A percentile compares a stretch with the other conserved stretches of the same genome.
These are phyloP conservation scores for Acanthoscelides obtectus DNA, from an alignment of 2,888 invertebrate genomes.

Conservation along the genomic window DNA sequence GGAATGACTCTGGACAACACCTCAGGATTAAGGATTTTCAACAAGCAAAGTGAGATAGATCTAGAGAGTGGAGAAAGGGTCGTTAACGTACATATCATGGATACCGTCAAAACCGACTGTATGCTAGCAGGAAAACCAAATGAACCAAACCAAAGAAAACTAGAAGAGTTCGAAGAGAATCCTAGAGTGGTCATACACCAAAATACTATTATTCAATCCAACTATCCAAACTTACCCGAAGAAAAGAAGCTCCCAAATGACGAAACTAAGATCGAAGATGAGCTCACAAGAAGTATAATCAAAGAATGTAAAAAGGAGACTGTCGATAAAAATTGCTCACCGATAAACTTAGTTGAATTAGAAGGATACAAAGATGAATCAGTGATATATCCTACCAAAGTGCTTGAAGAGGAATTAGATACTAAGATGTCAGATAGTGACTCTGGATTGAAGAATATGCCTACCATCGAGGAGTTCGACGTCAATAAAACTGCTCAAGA, in stretches of 20 bases:
- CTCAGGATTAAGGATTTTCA: conserved; percentile 31
- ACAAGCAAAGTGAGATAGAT: conserved; percentile 23
- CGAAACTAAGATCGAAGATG: conserved; percentile 13
- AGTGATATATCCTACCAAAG: conserved; percentile 12
- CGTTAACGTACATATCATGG: conserved; percentile 36
- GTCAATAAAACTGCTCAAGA: conserved; percentile 5
- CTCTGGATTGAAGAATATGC: conserved; percentile 20
- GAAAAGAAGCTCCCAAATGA: background rate
- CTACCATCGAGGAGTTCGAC: conserved; percentile 19
- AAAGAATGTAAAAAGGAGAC: conserved; percentile 25
- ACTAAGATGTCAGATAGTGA: conserved; percentile 8
- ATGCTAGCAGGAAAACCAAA: conserved; percentile 26
- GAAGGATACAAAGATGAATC: conserved; percentile 16
- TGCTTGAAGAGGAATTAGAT: conserved; percentile 12
- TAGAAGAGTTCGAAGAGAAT: conserved; percentile 11
- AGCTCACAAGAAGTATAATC: conserved; percentile 17
- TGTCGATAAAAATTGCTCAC: conserved; percentile 34
- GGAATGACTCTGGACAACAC: conserved; percentile 30
- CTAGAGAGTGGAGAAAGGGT: conserved; percentile 26
- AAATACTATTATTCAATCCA: conserved; percentile 25
- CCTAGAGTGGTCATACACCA: conserved; percentile 28
- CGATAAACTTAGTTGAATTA: conserved; percentile 29
- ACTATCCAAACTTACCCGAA: conserved; percentile 14
- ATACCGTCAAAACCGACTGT: conserved; percentile 30
- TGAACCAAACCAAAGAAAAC: conserved; percentile 15